Conservation (phyloP, 2,797 vertebrate genomes). For the Chiloscyllium punctatum region DNA sequence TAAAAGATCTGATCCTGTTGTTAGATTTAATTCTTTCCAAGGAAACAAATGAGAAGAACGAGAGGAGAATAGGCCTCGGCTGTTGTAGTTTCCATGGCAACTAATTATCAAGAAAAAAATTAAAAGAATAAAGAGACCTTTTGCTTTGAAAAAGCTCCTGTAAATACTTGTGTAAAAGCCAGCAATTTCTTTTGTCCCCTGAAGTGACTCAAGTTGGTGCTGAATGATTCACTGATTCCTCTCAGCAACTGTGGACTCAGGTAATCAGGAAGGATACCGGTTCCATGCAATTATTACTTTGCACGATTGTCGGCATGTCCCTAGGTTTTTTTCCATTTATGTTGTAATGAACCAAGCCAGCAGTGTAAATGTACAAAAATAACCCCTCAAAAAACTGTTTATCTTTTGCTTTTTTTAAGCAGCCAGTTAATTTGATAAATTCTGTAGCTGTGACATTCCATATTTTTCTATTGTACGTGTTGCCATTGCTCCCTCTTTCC, state of each 20-base stretch:
- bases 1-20: slow-evolving; percentile 2
- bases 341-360: slow-evolving; percentile 23
- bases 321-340: neutral
- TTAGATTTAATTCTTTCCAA: slow-evolving; percentile 21
- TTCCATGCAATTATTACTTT: slow-evolving; percentile 26
- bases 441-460: neutral
- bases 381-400: neutral
- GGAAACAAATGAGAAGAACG: neutral
- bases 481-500: neutral
- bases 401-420: neutral
- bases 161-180: slow-evolving; percentile 29
- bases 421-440: neutral
- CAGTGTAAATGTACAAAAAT: neutral
- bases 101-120: slow-evolving; percentile 25
- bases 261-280: neutral
- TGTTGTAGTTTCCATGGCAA: neutral
- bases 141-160: slow-evolving; percentile 33
- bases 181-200: slow-evolving; percentile 18
- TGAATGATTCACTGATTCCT: slow-evolving; percentile 20
- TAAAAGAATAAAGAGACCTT: slow-evolving; percentile 23
- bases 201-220: slow-evolving; percentile 19
- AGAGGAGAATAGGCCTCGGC: neutral
- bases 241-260: neutral
- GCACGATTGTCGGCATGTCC: slow-evolving; percentile 22
- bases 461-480: neutral